These are phyloP conservation scores for Euura lappo DNA, from an alignment of 1,140 invertebrate genomes.

Conservation along the genomic window DNA sequence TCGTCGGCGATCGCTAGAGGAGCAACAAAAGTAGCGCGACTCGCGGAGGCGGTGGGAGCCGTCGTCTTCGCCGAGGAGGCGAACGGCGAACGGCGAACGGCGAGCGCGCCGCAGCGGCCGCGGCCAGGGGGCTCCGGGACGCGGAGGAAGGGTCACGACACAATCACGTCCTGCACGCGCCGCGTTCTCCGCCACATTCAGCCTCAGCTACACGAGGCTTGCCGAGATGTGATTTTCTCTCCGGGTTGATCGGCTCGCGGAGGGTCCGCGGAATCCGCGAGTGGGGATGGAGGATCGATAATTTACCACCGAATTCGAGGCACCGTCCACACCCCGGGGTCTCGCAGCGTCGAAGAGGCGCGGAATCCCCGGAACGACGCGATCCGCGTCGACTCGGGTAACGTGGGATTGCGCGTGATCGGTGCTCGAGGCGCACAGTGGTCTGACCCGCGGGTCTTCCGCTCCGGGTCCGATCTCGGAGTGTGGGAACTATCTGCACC, in stretches of 20 bases:
- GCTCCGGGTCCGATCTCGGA: slow-evolving; percentile 45
- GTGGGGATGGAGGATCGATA: too few relatives aligned
- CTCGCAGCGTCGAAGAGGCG: slow-evolving; percentile 2
- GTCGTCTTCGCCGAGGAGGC: slow-evolving; percentile 38
- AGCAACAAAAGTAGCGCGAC: slow-evolving; percentile 54
- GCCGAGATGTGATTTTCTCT: background rate
- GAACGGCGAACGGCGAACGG: slow-evolving; percentile 31
- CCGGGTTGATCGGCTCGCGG: too few relatives aligned
- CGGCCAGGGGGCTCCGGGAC: slow-evolving; percentile 21
- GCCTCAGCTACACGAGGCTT: slow-evolving; percentile 52
- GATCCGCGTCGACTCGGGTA: slow-evolving; percentile 37
- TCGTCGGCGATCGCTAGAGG: slow-evolving; percentile 32
- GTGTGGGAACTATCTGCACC: slow-evolving; percentile 56
- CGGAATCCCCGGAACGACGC: too few relatives aligned
- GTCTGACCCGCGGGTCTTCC: slow-evolving; percentile 55
- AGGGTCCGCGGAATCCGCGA: too few relatives aligned
- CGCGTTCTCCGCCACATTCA: slow-evolving; percentile 55
- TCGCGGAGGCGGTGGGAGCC: slow-evolving; percentile 54
- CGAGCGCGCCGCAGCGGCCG: slow-evolving; percentile 19
- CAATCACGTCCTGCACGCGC: slow-evolving; percentile 61
- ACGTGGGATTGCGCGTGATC: slow-evolving; percentile 39
- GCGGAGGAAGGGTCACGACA: slow-evolving; percentile 48
- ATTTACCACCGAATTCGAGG: too few relatives aligned
- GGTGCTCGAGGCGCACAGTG: slow-evolving; percentile 48
- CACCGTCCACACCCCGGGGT: slow-evolving; percentile 4